Evolutionary conservation across 1,140 invertebrate genomes (phyloP).

Genomic region (Diachasma alloeum): DNA sequence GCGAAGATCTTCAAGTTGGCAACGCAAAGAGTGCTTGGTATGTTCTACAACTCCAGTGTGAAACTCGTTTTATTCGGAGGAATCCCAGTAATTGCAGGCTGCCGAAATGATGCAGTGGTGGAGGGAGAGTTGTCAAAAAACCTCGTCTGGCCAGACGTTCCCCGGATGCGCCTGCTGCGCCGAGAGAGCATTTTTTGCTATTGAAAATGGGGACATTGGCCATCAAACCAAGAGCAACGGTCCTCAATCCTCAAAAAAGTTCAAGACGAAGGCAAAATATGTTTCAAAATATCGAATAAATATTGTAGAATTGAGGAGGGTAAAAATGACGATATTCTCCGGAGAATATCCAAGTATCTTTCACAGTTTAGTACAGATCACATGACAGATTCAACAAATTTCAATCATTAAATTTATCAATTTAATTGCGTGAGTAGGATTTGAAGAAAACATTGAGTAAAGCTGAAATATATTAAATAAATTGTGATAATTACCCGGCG

Average conservation of each 20-base stretch:
- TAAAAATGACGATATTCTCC: no score
- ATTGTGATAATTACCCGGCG: conserved; percentile 79
- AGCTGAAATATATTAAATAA: no score
- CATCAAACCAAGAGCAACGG: background rate
- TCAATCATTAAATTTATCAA: no score
- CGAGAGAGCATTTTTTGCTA: background rate
- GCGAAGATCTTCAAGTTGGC: background rate
- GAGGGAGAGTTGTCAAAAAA: conserved; percentile 6
- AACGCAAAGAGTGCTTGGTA: background rate
- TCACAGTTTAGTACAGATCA: no score
- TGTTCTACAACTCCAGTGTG: background rate
- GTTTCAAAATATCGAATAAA: no score
- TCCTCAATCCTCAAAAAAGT: no score
- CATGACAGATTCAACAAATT: no score
- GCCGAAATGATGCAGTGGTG: conserved; percentile 21
- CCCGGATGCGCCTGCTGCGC: background rate
- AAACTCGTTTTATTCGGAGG: conserved; percentile 9
- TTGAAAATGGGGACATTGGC: conserved; percentile 5
- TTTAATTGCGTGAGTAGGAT: no score
- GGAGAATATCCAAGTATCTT: no score
- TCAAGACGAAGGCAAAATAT: no score
- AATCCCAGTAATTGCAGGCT: conserved; percentile 20
- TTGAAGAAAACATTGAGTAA: no score
- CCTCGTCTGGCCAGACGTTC: conserved; percentile 22
- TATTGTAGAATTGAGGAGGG: background rate